phyloP scores from a whole-genome alignment of 2,888 invertebrate species.

The Pasiphila rectangulata region DNA sequence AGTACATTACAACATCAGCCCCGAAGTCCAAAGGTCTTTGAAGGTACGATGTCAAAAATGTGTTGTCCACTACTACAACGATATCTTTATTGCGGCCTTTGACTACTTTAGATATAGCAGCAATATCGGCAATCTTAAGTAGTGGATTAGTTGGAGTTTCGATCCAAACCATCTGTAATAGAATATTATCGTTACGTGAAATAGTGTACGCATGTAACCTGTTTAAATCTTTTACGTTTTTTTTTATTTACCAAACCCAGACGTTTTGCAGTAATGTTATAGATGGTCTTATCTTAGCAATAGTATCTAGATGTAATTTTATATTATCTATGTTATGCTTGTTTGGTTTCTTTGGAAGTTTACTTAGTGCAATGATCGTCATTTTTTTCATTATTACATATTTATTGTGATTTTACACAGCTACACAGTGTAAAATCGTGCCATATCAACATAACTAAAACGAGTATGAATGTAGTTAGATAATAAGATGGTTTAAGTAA shows the following conservation, averaged over 20 bases:
- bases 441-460: neutral
- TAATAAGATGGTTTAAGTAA: neutral
- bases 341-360: no score
- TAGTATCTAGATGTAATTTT: no score
- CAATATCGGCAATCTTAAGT: slow-evolving; percentile 93
- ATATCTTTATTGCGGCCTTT: slow-evolving; percentile 77
- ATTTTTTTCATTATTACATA: no score
- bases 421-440: no score
- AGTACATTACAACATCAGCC: slow-evolving; percentile 95
- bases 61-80: slow-evolving; percentile 93
- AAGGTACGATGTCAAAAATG: slow-evolving; percentile 94
- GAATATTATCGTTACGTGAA: no score
- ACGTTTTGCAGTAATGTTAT: neutral
- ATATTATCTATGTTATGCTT: no score
- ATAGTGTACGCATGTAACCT: neutral
- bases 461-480: no score
- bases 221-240: neutral
- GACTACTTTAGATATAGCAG: slow-evolving; percentile 82
- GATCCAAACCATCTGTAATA: slow-evolving; percentile 90
- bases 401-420: no score
- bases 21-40: slow-evolving; percentile 95
- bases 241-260: neutral
- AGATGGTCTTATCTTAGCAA: neutral
- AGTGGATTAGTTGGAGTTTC: slow-evolving; percentile 98
- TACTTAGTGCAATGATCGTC: no score